Evolutionary conservation across 2,113 vertebrate species (phyloP), one percentile per base, ranked within the genome.

Genomic region (Mirza zaza): DNA sequence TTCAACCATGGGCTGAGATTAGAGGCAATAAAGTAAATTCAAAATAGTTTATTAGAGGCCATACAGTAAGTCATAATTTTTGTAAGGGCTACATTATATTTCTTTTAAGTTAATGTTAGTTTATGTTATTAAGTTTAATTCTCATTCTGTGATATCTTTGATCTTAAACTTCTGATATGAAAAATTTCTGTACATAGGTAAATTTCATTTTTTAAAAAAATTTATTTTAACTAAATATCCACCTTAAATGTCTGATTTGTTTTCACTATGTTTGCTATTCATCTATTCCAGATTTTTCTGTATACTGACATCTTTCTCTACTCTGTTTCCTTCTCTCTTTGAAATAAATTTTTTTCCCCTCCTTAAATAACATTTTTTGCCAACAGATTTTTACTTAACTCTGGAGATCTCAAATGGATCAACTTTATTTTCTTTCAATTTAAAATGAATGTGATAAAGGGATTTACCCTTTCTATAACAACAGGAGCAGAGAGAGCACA

Each of bases 391-490:
- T 84, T 32, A 97, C 18, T 71, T 91, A 86, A 88, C 93, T 97
- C 97, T 96, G 21, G 95, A 97, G 79, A 98, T 5, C 88, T 97
- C 94, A 97, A 92, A 97, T 65, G 91, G 97, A 97, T 82, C 82
- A 87, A 97, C 86, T 92, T 97, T 91, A 65, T 79, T 71, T 97
- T 79, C 27, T 85, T 45, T 73, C 32, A 79, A n/a, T 96, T 91
- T 97, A 97, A 98, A 98, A 98, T 96, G 84, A 98, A 98, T 42
- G 50, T 96, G 97, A 98, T 97, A 97, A 86, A 96, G 89, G 96
- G 97, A 98, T 97, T 98, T 98, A 97, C 89, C 96, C 94, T 98
- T 97, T 97, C 95, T 97, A 96, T 95, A 97, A 97, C 96, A 97
- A 97, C 67, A 97, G 17, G 5, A 97, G 80, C 75, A 98, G 97